Percentiles rank a stretch among this genome's conserved stretches.
Evolutionary conservation across 2,113 vertebrate genomes (phyloP).

Genomic region (Lampris megalopsis): DNA sequence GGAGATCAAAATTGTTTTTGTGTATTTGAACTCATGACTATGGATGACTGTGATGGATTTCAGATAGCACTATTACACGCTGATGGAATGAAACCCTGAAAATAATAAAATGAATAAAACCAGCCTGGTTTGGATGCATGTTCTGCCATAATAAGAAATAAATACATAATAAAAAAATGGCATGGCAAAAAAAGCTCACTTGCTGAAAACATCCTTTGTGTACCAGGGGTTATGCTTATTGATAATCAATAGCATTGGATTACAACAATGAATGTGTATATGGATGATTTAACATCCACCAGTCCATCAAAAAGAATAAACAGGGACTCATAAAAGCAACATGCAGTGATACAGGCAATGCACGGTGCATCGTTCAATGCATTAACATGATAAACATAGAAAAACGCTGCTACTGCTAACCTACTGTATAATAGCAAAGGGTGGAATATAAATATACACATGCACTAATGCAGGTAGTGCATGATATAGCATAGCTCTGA

Average conservation of each 20-base stretch:
- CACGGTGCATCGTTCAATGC: not conserved
- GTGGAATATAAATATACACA: not conserved
- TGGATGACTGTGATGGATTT: no score
- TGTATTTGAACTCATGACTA: no score
- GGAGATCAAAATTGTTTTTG: no score
- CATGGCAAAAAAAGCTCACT: not conserved
- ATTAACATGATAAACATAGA: no score
- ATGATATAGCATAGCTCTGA: not conserved
- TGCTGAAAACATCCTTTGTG: not conserved
- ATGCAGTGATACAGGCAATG: conserved; percentile 21
- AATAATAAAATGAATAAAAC: no score
- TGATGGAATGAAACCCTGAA: no score
- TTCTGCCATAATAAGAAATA: not conserved
- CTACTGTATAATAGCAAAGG: not conserved
- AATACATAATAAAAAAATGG: not conserved
- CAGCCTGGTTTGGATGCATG: no score
- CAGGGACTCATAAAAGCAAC: not conserved
- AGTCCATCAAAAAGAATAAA: not conserved
- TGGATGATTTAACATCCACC: not conserved
- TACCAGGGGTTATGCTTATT: not conserved
- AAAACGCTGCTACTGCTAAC: not conserved
- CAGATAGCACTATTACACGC: no score
- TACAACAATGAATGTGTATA: not conserved
- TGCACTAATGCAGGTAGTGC: not conserved
- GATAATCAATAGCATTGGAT: not conserved